Base-by-base conservation (phyloP, 1,140 invertebrate species). In the Drosophila ironensis region DNA sequence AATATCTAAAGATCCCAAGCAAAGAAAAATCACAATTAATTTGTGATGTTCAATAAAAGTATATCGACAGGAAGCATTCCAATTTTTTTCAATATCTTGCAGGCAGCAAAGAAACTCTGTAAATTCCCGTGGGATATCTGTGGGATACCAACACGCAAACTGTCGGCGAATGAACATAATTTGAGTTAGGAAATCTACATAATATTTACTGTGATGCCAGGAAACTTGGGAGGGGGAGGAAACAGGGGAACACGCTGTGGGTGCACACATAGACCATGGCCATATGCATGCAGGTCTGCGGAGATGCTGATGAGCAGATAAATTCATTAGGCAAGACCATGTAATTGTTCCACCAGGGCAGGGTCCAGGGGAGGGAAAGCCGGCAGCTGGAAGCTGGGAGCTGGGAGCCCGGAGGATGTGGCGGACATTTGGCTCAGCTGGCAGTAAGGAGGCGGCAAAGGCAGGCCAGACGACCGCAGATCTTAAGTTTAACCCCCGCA, bases 321-420 rank as follows among this genome's bases (percentile, higher is more conserved):
- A 88, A 88, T 88, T 88, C 87, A 88, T 88, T 89, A 88, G 73
- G 77, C 87, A 87, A 87, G 82, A 88, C 87, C 87, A 82, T 89
- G 77, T 88, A 88, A 88, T 88, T 88, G 87, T 89, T 89, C 87
- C 81, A 72, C 74, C 74, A 82, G 87, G 81, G 66, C 64, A 46
- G 63, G 45, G 48, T 53, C 41, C 47, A 24, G 14, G 70, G 19
- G 52, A 24, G 14, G 70, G 19, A 27, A 45, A 54, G 50, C 46
- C 53, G 33, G 16, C 22, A n/a, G n/a, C 0, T 8, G 4, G 6
- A 9, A 2, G 25, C 4, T 5, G 16, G 35, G 42, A 3, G 37
- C n/a, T 35, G 59, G 56, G 56, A 38, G 45, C 51, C 52, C 28
- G 14, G 37, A 63, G 68, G 57, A 70, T 70, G 54, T 61, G 66